Base-by-base conservation (phyloP, 1,140 invertebrate species). In the Ridgeia piscesae region DNA sequence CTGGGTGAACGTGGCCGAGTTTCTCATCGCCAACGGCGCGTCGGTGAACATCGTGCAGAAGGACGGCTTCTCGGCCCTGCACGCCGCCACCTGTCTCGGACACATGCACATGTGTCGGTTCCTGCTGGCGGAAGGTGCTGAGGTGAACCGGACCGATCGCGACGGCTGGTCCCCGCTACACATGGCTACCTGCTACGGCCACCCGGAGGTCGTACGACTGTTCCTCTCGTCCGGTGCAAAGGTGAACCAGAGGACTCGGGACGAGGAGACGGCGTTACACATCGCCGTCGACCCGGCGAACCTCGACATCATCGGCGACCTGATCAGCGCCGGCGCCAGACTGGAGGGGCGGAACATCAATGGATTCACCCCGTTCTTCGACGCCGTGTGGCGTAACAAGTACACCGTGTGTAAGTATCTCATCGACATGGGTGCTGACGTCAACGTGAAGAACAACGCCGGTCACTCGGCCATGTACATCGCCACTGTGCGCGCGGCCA, bases 121-220 rank as follows among this genome's bases (percentile, higher is more conserved):
- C 1, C 91, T 95, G 11, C 91, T 95, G 11, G 33, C 92, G 2
- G 92, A 94, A 92, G 94, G 94, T 27, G 95, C 94, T 21, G 93
- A 94, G 89, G 92, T 95, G 21, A 94, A 95, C 88, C 31, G 88
- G 6, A 92, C 88, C 6, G 95, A 95, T 93, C 77, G 93, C 14
- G 95, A 95, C 92, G 94, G 94, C 27, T 95, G 95, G 95, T 94
- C 94, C 9, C 90, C 94, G 9, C 92, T 95, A 33, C 95, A 95
- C 91, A 94, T 94, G 33, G 94, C 95, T 34, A 94, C 94, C 31
- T 95, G 94, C 50, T 95, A 95, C 93, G 95, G 95, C 4, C 94
- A 95, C 91, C 89, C 91, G 21, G 89, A 94, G 27, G 93, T 95
- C 50, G 94, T 95, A 0, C 91, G 94, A 89, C 92, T 93, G 4